Conservation (phyloP, 2,113 vertebrate genomes). For the Tonatia bakeri region DNA sequence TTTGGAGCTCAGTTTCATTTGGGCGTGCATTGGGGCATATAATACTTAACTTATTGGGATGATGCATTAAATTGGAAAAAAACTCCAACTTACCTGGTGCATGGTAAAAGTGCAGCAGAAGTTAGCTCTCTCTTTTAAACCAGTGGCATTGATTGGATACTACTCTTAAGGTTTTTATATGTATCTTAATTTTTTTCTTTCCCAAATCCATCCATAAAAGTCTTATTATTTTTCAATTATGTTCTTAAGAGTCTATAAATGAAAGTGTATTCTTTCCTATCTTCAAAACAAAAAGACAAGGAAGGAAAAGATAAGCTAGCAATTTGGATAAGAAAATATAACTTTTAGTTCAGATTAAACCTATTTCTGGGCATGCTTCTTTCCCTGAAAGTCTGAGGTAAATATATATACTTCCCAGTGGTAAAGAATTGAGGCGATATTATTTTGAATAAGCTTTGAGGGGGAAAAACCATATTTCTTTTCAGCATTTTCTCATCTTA, state of each 20-base stretch:
- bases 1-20: background rate
- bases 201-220: background rate
- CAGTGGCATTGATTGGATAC: background rate
- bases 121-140: background rate
- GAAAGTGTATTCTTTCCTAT: background rate
- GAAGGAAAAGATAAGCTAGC: background rate
- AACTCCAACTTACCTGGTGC: background rate
- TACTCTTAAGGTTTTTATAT: background rate
- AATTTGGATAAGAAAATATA: background rate
- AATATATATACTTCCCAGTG: background rate
- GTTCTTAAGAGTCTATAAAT: background rate
- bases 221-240: background rate
- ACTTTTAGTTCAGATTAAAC: background rate
- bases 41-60: background rate
- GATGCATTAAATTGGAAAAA: background rate
- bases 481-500: slow-evolving; percentile 52
- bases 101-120: background rate
- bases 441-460: slow-evolving; percentile 40
- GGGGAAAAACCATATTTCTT: slow-evolving; percentile 1
- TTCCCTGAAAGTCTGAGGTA: background rate
- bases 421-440: slow-evolving; percentile 45
- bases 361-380: background rate
- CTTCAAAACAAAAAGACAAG: background rate
- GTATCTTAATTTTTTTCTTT: background rate
- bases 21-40: background rate